Base-by-base conservation (phyloP, 2,113 vertebrate species). In the Phoenicopterus ruber region DNA sequence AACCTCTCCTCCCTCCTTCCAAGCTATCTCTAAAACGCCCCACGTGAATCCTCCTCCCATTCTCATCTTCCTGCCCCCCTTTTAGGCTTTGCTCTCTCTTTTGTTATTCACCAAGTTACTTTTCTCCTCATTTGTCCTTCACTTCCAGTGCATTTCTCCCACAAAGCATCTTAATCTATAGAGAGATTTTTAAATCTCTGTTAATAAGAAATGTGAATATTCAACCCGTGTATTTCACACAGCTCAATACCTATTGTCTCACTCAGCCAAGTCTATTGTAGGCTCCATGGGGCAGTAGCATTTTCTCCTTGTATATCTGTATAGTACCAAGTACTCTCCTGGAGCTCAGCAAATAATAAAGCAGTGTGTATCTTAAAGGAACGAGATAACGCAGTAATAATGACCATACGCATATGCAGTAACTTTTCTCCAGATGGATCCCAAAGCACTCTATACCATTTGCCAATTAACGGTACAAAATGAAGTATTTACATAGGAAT, bases 391-490 rank as follows among this genome's bases (percentile, higher is more conserved):
- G 5, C 76, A 63, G 81, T 82, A 96, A 94, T 92, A 94, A 94
- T 90, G 95, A 90, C 95, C 96, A 87, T 58, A 95, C 34, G 17
- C 91, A 86, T 94, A 97, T 82, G 91, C 74, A 89, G 80, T 86
- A 96, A 97, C 86, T 95, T 96, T 91, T 89, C 89, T 97, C 96
- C 97, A 97, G 95, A 96, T 96, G 97, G 97, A 97, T 96, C 91
- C 93, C 93, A 95, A 95, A 96, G 84, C 91, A 85, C 66, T 91
- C 91, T 69, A 92, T 90, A 93, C 89, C 66, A 95, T 96, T 96
- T 97, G 94, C 96, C 94, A 97, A 97, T 97, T 97, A 97, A 94
- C 87, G 6, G 87, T 58, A 91, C 50, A 91, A 97, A 96, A 91
- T 58, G 38, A 93, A 94, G 96, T 91, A 96, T 95, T 97, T 97